phyloP scores from a whole-genome alignment of 64 coral and sea anemone genomes.

The Exaiptasia diaphana region DNA sequence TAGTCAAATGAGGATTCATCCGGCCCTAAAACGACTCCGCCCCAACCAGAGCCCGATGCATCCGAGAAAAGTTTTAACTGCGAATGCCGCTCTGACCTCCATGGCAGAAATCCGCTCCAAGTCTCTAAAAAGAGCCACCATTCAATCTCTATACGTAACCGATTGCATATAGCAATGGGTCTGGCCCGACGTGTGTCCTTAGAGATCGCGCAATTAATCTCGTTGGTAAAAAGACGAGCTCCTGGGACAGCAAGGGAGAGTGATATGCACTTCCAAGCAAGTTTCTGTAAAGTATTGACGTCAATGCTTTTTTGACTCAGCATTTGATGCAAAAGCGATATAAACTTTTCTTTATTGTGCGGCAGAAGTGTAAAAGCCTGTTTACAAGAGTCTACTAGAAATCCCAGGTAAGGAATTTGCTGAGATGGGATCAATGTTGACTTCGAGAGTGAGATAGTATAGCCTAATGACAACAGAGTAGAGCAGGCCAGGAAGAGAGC shows the following conservation, averaged over 20 bases:
- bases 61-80: conserved; percentile 33
- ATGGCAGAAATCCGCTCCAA: conserved; percentile 41
- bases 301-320: neutral
- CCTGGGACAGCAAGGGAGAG: neutral
- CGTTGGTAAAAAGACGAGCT: neutral
- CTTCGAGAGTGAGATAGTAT: neutral
- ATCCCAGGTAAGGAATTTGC: conserved; percentile 11
- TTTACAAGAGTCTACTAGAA: neutral
- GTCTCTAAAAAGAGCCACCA: conserved; percentile 51
- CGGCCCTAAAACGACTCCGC: neutral
- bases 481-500: conserved; percentile 40
- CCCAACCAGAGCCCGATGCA: conserved; percentile 40
- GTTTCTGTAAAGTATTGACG: neutral
- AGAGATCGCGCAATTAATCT: neutral
- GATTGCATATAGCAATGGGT: neutral
- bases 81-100: neutral
- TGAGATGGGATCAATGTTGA: neutral
- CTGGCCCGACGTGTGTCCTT: neutral
- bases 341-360: neutral
- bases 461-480: conserved; percentile 17
- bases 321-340: neutral
- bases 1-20: neutral
- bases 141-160: conserved; percentile 2
- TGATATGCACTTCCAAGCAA: neutral
- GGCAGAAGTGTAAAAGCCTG: conserved; percentile 19